phyloP scores from a whole-genome alignment of 2,113 vertebrate genomes.

The Passer montanus region DNA sequence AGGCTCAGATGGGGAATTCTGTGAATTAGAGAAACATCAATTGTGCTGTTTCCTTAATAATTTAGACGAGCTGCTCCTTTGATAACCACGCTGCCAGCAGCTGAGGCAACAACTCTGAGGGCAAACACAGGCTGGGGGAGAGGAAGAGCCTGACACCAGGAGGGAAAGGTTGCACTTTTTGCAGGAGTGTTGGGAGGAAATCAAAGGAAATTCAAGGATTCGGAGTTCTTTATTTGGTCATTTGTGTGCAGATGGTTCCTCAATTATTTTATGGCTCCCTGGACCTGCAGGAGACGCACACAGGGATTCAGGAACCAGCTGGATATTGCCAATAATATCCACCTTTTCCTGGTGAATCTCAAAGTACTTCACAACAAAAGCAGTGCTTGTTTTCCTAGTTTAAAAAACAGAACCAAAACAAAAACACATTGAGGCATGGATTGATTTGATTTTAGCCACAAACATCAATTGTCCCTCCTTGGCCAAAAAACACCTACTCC shows the following conservation, averaged over 20 bases:
- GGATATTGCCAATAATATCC: not conserved
- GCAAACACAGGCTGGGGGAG: not conserved
- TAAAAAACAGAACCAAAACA: not conserved
- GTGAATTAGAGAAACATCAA: constrained; percentile 56
- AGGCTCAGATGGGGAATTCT: constrained; percentile 42
- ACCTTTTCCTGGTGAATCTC: not conserved
- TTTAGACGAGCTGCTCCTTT: constrained; percentile 12
- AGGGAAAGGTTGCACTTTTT: not conserved
- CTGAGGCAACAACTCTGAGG: not conserved
- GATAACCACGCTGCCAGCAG: constrained; percentile 13
- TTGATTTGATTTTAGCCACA: not conserved
- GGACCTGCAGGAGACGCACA: not conserved
- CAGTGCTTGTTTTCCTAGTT: not conserved
- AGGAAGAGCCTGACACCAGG: not conserved
- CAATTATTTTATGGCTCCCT: not conserved
- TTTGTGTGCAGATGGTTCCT: not conserved
- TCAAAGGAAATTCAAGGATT: not conserved
- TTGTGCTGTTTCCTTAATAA: constrained; percentile 43
- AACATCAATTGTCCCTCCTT: not conserved
- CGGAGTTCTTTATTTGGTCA: not conserved
- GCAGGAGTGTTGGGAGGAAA: not conserved
- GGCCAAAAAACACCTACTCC: not conserved
- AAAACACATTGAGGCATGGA: not conserved
- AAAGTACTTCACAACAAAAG: not conserved
- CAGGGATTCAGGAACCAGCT: not conserved